Evolutionary conservation across 2,113 vertebrate species (phyloP).

Genomic region (Gorsachius goisagi): DNA sequence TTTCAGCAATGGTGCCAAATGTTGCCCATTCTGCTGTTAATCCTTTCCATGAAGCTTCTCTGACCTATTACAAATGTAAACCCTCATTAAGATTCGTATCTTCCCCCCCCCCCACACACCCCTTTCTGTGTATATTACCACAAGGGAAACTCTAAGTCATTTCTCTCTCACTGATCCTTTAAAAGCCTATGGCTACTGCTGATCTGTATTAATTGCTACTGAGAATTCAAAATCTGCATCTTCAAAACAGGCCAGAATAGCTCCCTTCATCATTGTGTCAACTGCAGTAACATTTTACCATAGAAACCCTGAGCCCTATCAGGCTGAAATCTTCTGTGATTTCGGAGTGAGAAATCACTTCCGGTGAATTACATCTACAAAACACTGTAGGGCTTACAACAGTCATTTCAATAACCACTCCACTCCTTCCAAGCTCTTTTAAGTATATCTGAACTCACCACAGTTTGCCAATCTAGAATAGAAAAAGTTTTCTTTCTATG

Average conservation of each 20-base stretch:
- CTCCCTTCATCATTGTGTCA: constrained; percentile 32
- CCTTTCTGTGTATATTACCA: background rate
- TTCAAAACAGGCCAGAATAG: constrained; percentile 20
- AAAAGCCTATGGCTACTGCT: constrained; percentile 6
- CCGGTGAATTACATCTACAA: background rate
- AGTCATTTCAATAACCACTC: background rate
- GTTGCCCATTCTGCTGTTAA: background rate
- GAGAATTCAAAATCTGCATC: constrained; percentile 54
- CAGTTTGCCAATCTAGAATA: background rate
- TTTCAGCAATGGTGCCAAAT: background rate
- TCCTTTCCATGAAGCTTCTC: background rate
- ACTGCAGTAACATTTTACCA: constrained; percentile 1
- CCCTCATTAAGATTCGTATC: background rate
- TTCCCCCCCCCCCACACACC: no score
- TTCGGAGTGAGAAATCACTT: background rate
- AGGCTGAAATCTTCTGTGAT: background rate
- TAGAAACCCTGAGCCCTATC: constrained; percentile 1
- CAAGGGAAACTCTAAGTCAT: background rate
- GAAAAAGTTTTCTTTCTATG: background rate
- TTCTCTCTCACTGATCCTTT: constrained; percentile 8
- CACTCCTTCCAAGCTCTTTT: background rate
- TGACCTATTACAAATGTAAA: background rate
- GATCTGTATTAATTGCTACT: constrained; percentile 42
- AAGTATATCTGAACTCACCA: background rate
- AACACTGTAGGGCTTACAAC: background rate